A percentile compares a stretch with the other conserved stretches of the same genome.
phyloP scores from a whole-genome alignment of 1,140 invertebrate species.

The Tenebrio molitor region DNA sequence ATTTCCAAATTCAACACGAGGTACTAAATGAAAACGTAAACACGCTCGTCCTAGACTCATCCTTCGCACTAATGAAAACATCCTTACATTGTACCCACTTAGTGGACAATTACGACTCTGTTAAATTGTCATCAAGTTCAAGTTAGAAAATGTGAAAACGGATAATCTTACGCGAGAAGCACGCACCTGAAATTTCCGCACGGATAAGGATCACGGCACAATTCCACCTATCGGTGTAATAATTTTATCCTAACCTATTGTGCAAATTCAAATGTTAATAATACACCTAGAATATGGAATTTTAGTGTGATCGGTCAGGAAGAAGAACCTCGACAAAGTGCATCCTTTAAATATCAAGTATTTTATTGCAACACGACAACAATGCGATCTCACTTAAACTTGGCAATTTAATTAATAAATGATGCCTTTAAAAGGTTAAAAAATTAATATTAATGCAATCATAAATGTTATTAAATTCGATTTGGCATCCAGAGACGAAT shows the following conservation, averaged over 20 bases:
- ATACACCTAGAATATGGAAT: conserved; percentile 7
- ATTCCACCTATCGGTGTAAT: not conserved
- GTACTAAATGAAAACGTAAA: conserved; percentile 3
- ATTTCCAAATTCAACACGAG: too few species aligned
- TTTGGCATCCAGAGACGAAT: too few species aligned
- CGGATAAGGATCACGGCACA: too few species aligned
- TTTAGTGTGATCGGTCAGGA: conserved; percentile 19
- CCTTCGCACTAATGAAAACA: not conserved
- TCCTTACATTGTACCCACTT: not conserved
- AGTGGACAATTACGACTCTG: not conserved
- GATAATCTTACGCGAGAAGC: too few species aligned
- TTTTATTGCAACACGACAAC: conserved; percentile 19
- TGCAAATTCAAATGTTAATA: conserved; percentile 35
- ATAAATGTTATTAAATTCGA: conserved; percentile 10
- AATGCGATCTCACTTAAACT: not conserved
- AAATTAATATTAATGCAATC: conserved; percentile 21
- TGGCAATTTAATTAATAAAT: conserved; percentile 5
- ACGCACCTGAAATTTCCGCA: too few species aligned
- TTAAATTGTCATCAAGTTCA: too few species aligned
- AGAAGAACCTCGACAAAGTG: conserved; percentile 13
- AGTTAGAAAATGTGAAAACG: not conserved
- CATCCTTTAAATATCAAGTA: conserved; percentile 30
- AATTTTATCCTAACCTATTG: conserved; percentile 18
- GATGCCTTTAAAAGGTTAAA: conserved; percentile 13
- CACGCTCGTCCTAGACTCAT: not conserved